Evolutionary conservation across 92 coral and sea anemone genomes (phyloP).

Genomic region (Palythoa grandis): DNA sequence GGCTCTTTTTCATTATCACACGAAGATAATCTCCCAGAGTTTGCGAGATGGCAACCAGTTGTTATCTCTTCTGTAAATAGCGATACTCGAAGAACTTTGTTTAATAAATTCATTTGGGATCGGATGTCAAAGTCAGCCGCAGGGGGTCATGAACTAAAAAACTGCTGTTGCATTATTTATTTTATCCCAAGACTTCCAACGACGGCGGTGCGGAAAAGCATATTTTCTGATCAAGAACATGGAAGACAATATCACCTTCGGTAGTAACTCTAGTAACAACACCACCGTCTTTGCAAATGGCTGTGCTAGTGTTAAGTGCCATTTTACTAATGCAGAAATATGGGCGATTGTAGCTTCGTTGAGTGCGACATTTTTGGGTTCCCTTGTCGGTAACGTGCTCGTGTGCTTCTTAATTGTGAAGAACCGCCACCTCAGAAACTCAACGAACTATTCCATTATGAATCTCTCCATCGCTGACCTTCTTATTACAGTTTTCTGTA

Average conservation of each 20-base stretch:
- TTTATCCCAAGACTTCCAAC: not conserved
- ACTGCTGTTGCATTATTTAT: not conserved
- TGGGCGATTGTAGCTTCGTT: constrained; percentile 52
- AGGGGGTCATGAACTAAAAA: constrained; percentile 4
- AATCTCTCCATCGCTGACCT: constrained; percentile 77
- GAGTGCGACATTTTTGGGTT: constrained; percentile 50
- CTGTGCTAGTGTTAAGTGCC: constrained; percentile 63
- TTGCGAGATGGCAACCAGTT: not conserved
- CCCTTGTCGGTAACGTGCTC: constrained; percentile 68
- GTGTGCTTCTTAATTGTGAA: constrained; percentile 63
- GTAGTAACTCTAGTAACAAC: not conserved
- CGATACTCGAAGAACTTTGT: not conserved
- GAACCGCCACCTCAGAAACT: constrained; percentile 58
- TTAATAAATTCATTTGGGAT: constrained; percentile 2
- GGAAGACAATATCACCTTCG: not conserved
- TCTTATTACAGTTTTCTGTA: constrained; percentile 70
- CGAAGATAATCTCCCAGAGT: not conserved
- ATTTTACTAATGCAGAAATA: constrained; percentile 59
- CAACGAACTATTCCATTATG: constrained; percentile 78
- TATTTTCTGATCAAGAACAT: not conserved
- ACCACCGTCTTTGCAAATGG: not conserved
- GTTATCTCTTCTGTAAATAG: not conserved
- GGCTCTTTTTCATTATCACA: not conserved
- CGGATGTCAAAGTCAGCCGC: not conserved
- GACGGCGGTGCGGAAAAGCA: not conserved